These are phyloP conservation scores for Schlechtendalia chinensis DNA, from an alignment of 1,140 invertebrate species.

Conservation along the genomic window DNA sequence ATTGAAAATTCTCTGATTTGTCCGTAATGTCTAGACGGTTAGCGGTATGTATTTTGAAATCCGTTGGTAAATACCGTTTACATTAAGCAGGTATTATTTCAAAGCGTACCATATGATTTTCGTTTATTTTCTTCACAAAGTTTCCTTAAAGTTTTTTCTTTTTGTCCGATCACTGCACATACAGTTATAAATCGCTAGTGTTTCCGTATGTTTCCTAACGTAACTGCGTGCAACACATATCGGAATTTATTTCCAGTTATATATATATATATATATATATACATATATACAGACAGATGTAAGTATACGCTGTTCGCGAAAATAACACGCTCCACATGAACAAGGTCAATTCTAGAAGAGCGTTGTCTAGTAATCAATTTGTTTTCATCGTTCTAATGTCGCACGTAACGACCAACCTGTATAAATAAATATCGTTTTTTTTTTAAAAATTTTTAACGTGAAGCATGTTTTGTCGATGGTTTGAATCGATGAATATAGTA, in stretches of 20 bases:
- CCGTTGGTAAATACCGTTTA: too few species aligned
- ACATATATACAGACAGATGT: neutral
- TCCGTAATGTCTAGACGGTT: too few species aligned
- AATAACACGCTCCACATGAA: neutral
- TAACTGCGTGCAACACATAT: neutral
- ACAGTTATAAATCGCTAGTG: neutral
- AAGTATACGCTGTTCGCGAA: neutral
- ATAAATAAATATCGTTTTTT: too few species aligned
- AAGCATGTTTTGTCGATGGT: too few species aligned
- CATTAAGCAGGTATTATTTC: too few species aligned
- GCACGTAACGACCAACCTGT: too few species aligned
- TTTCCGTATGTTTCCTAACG: neutral
- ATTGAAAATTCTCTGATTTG: too few species aligned
- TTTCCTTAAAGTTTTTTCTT: neutral
- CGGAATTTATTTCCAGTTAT: neutral
- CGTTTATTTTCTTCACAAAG: neutral
- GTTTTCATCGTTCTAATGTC: neutral
- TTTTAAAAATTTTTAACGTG: too few species aligned
- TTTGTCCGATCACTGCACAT: neutral
- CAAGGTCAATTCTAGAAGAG: neutral
- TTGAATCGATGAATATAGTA: too few species aligned
- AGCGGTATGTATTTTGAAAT: too few species aligned
- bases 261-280: neutral
- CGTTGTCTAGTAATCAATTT: neutral
- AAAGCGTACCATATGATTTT: neutral